Base-by-base conservation (phyloP, 1,140 invertebrate species). In the Apis florea region DNA sequence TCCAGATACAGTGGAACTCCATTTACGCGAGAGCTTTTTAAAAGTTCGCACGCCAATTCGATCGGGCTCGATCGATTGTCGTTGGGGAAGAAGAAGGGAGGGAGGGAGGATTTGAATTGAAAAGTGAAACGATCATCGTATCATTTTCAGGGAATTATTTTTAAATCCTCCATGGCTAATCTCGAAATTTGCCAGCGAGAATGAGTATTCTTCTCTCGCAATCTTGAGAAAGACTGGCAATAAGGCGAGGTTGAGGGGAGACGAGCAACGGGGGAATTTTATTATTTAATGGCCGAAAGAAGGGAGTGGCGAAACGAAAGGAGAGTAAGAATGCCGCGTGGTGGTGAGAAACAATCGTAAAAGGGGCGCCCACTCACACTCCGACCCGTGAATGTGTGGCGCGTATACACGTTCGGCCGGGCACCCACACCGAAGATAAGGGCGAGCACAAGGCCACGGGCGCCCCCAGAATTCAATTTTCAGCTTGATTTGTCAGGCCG, bases 401-500 rank as follows among this genome's bases (percentile, higher is more conserved):
- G 19, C 81, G n/a, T 64, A 64, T 72, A 78, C 83, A 47, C n/a
- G n/a, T n/a, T 9, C 51, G 19, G 8, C 6, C 2, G 31, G 21
- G 26, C 82, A 68, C 85, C 67, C 73, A 83, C 81, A 66, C 70
- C 26, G n/a, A 21, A 19, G 70, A 63, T 31, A 68, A 73, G 67
- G 69, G 68, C 63, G 73, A 69, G 77, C 61, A 54, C 85, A 81
- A 86, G 82, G 85, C 85, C 79, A 86, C 75, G 63, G 71, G 80
- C 81, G 83, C 78, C 90, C 87, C 87, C 80, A 93, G 91, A 93
- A 93, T 92, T 93, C 91, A 92, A 92, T 92, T 92, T 93, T 92
- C 92, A 93, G 92, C 91, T 92, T 93, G 91, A 92, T 93, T 93
- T 93, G 92, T 92, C 92, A 92, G 90, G 88, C 88, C 90, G 90